A percentile compares a stretch with the other conserved stretches of the same genome.
phyloP scores from a whole-genome alignment of 2,113 vertebrate genomes.

The Mesocricetus auratus region DNA sequence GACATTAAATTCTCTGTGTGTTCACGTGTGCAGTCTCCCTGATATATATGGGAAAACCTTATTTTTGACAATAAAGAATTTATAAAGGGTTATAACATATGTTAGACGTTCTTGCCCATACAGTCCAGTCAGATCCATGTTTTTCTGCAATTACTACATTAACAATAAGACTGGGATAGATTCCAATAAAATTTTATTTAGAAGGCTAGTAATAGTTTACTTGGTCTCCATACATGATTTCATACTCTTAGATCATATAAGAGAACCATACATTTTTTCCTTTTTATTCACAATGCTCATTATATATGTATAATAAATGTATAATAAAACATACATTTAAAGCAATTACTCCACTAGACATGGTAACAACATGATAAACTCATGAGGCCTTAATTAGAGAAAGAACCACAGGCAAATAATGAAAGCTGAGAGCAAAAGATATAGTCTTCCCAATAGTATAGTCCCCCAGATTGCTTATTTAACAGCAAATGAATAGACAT shows the following conservation, averaged over 20 bases:
- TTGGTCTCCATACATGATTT: neutral
- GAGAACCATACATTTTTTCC: neutral
- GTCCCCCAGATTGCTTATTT: neutral
- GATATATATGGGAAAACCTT: neutral
- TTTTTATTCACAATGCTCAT: neutral
- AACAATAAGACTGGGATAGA: neutral
- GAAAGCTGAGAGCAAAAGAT: neutral
- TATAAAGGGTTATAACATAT: neutral
- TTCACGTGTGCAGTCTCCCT: neutral
- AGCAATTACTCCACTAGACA: neutral
- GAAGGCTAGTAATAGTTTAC: neutral
- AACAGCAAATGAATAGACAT: neutral
- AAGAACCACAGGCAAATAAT: neutral
- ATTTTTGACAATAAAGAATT: neutral
- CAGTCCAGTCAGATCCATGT: neutral
- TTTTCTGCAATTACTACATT: neutral
- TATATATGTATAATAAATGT: too few species aligned
- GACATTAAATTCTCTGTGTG: rapidly evolving
- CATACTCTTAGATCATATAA: neutral
- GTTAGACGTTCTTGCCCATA: neutral
- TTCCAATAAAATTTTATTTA: neutral
- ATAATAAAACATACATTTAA: neutral
- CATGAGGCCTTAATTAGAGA: neutral
- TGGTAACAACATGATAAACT: neutral
- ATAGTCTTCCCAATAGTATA: neutral